A percentile compares a stretch with the other conserved stretches of the same genome.
phyloP scores from a whole-genome alignment of 2,888 invertebrate species.

The Pollenia labialis region DNA sequence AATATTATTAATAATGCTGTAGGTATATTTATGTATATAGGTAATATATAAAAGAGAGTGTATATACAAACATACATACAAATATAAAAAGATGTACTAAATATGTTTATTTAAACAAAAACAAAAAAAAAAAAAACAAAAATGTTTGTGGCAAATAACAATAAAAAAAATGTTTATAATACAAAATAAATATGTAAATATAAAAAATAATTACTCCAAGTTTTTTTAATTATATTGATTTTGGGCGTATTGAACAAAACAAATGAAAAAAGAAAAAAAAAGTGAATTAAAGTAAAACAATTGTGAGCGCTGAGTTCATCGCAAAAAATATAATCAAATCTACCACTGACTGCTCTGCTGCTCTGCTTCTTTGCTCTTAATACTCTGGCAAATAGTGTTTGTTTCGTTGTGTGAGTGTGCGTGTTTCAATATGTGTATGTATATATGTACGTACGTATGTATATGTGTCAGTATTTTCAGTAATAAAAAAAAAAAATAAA shows the following conservation, averaged over 20 bases:
- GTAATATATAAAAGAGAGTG: constrained; percentile 5
- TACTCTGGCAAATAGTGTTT: constrained; percentile 43
- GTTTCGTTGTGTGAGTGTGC: constrained; percentile 26
- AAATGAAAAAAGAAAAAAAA: constrained; percentile 50
- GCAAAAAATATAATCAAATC: constrained; percentile 79
- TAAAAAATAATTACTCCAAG: constrained; percentile 9
- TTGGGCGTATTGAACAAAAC: constrained; percentile 63
- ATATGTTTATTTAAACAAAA: constrained; percentile 23
- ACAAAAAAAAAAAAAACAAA: not conserved
- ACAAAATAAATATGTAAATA: not conserved
- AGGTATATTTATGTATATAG: not conserved
- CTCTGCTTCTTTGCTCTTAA: constrained; percentile 43
- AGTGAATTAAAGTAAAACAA: constrained; percentile 36
- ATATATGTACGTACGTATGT: constrained; percentile 12
- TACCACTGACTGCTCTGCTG: constrained; percentile 51
- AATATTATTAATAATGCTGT: not conserved
- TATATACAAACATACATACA: not conserved
- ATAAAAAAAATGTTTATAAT: not conserved
- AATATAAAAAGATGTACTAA: not conserved
- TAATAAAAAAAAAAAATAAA: constrained; percentile 11
- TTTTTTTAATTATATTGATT: constrained; percentile 55
- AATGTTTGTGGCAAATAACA: constrained; percentile 10
- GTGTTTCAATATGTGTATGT: constrained; percentile 10
- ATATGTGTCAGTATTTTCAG: constrained; percentile 28
- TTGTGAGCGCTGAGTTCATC: constrained; percentile 79